Conservation (phyloP, 2,888 invertebrate species). For the Trisateles emortualis region DNA sequence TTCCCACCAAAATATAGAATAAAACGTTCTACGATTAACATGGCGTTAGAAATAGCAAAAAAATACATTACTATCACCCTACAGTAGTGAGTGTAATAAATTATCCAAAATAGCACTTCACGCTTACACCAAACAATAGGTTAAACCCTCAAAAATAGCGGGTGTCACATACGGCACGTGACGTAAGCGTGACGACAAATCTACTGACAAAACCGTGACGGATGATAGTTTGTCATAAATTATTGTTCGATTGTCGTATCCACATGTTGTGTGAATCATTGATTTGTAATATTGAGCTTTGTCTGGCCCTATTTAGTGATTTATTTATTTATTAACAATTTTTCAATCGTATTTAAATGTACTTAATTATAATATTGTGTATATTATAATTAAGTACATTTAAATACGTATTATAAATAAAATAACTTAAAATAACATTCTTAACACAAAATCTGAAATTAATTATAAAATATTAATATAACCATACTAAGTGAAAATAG, state of each 20-base stretch:
- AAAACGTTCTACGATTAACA: not conserved
- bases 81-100: conserved; percentile 23
- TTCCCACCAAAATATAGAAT: not conserved
- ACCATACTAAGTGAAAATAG: too few species aligned
- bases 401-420: too few species aligned
- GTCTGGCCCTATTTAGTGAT: too few species aligned
- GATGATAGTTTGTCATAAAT: conserved; percentile 21
- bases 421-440: too few species aligned
- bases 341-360: too few species aligned
- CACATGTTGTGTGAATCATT: conserved; percentile 5
- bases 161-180: conserved; percentile 35
- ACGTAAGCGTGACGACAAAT: conserved; percentile 37
- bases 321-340: too few species aligned
- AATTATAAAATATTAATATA: too few species aligned
- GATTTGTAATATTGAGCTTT: not conserved
- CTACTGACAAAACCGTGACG: conserved; percentile 18
- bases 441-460: too few species aligned
- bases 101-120: conserved; percentile 25
- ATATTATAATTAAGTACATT: too few species aligned
- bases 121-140: conserved; percentile 29
- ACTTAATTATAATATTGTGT: too few species aligned
- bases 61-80: conserved; percentile 12
- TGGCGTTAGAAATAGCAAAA: conserved; percentile 1
- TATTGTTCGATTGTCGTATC: conserved; percentile 14
- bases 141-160: conserved; percentile 31